Evolutionary conservation across 1,140 invertebrate species (phyloP).

Genomic region (Polyergus mexicanus): DNA sequence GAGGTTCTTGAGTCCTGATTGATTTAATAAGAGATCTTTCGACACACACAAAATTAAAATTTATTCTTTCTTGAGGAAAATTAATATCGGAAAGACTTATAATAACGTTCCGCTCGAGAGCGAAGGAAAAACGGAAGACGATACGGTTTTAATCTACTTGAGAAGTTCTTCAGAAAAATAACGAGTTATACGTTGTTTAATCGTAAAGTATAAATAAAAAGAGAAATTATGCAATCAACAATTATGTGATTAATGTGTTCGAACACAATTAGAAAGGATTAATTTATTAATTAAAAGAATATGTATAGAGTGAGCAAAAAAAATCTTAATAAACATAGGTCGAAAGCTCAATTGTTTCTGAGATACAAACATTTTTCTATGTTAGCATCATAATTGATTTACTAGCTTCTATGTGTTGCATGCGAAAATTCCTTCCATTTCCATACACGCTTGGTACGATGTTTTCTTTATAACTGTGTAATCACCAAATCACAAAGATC

Average conservation of each 20-base stretch:
- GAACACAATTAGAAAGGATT: constrained; percentile 5
- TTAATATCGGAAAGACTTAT: background rate
- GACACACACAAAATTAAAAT: constrained; percentile 14
- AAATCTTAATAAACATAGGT: too few species aligned
- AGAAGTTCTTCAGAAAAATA: constrained; percentile 2
- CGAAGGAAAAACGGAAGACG: background rate
- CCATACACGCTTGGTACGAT: too few species aligned
- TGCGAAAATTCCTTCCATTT: too few species aligned
- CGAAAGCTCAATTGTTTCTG: too few species aligned
- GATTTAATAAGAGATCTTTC: constrained; percentile 7
- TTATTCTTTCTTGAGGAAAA: background rate
- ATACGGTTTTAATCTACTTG: background rate
- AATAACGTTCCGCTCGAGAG: constrained; percentile 19
- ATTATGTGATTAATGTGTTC: background rate
- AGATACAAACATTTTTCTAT: too few species aligned
- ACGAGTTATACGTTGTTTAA: background rate
- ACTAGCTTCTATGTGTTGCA: too few species aligned
- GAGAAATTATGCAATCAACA: background rate
- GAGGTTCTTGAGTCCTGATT: background rate
- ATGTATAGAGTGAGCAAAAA: background rate
- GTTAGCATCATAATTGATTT: too few species aligned
- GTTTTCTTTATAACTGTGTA: too few species aligned
- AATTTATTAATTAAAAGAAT: background rate
- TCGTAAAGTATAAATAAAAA: background rate
- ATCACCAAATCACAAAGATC: too few species aligned